A percentile compares a stretch with the other conserved stretches of the same genome.
Conservation (phyloP, 2,888 invertebrate genomes). For the Prenolepis imparis region DNA sequence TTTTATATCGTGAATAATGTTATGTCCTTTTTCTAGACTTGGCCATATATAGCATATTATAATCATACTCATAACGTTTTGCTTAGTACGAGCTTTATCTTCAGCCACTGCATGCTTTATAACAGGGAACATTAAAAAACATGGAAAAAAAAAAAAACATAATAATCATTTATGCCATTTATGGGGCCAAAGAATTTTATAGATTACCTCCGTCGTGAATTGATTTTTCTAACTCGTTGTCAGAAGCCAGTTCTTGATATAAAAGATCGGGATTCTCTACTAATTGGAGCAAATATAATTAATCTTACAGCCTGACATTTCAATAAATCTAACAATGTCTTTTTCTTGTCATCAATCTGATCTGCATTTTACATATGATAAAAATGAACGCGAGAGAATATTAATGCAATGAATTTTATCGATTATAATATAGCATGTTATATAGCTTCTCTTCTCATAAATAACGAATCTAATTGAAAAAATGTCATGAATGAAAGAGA, state of each 20-base stretch:
- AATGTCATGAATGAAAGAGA: not conserved
- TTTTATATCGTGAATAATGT: not conserved
- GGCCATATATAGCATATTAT: not conserved
- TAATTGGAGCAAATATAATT: slow-evolving; percentile 80
- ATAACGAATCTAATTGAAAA: not conserved
- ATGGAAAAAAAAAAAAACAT: slow-evolving; percentile 48
- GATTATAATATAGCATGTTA: not conserved
- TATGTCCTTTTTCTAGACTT: not conserved
- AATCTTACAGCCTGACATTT: slow-evolving; percentile 31
- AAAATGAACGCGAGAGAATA: slow-evolving; percentile 18
- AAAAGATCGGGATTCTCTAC: slow-evolving; percentile 88
- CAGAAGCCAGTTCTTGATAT: slow-evolving; percentile 87
- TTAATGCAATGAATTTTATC: slow-evolving; percentile 41
- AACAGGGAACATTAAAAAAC: slow-evolving; percentile 21
- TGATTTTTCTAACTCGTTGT: slow-evolving; percentile 82
- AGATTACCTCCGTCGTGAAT: slow-evolving; percentile 82
- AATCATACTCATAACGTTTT: slow-evolving; percentile 7
- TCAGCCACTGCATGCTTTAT: slow-evolving; percentile 65
- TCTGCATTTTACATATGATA: slow-evolving; percentile 41
- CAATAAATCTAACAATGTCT: slow-evolving; percentile 39
- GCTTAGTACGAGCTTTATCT: slow-evolving; percentile 10
- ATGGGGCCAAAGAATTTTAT: slow-evolving; percentile 44
- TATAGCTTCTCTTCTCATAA: not conserved
- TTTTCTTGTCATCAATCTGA: slow-evolving; percentile 26
- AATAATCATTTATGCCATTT: slow-evolving; percentile 3